Percentiles rank a stretch among this genome's conserved stretches.
phyloP scores from a whole-genome alignment of 92 coral and sea anemone genomes.

The Bergia sp. region DNA sequence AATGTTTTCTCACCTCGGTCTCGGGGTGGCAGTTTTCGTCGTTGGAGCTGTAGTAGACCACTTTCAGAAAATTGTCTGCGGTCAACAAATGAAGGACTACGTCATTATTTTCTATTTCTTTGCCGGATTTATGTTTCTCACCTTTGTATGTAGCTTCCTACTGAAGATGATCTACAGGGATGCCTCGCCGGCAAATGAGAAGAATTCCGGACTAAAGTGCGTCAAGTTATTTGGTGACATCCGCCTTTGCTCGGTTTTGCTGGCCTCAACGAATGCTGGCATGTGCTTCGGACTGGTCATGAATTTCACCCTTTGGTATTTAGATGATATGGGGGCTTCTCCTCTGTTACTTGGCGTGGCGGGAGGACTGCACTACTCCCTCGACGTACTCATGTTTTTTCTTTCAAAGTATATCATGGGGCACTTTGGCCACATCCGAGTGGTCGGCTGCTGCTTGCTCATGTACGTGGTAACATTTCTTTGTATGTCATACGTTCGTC shows the following conservation, averaged over 20 bases:
- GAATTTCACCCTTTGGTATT: slow-evolving; percentile 57
- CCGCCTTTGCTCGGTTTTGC: slow-evolving; percentile 56
- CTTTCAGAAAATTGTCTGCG: slow-evolving; percentile 51
- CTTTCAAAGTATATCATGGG: slow-evolving; percentile 43
- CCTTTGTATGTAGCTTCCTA: slow-evolving; percentile 41
- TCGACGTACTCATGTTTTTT: slow-evolving; percentile 55
- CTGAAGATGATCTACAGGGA: slow-evolving; percentile 45
- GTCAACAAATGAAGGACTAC: slow-evolving; percentile 49
- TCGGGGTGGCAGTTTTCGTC: slow-evolving; percentile 46
- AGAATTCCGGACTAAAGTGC: slow-evolving; percentile 47
- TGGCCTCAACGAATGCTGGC: slow-evolving; percentile 53
- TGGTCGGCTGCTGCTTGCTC: slow-evolving; percentile 42
- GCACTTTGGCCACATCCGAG: slow-evolving; percentile 46
- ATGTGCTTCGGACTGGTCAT: slow-evolving; percentile 53
- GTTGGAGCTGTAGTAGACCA: slow-evolving; percentile 51
- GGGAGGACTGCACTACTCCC: slow-evolving; percentile 53
- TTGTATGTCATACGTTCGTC: slow-evolving; percentile 17
- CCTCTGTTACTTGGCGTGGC: slow-evolving; percentile 55
- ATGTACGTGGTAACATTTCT: slow-evolving; percentile 26
- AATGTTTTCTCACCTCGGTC: slow-evolving; percentile 55
- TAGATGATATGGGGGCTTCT: slow-evolving; percentile 58
- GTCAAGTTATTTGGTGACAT: slow-evolving; percentile 44
- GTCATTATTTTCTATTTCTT: slow-evolving; percentile 50
- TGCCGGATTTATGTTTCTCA: slow-evolving; percentile 52
- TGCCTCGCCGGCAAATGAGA: neutral